Percentiles rank a stretch among this genome's conserved stretches.
phyloP scores from a whole-genome alignment of 1,140 invertebrate species.

The Nylanderia fulva region DNA sequence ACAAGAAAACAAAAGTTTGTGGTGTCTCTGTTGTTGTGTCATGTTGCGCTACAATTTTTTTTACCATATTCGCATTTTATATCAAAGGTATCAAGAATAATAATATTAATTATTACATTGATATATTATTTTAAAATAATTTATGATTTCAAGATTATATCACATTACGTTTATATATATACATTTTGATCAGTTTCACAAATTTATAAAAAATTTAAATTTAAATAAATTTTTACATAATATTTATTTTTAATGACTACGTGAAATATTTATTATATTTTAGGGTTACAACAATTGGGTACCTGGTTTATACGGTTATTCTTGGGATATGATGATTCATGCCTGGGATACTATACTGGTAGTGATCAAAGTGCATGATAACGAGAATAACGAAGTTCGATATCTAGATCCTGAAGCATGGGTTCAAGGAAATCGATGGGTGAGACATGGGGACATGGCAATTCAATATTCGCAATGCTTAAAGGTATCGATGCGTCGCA shows the following conservation, averaged over 20 bases:
- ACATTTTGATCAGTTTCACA: not conserved
- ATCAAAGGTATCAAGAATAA: slow-evolving; percentile 88
- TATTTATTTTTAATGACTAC: not conserved
- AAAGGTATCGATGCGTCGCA: slow-evolving; percentile 78
- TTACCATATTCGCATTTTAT: slow-evolving; percentile 94
- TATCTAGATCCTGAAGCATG: slow-evolving; percentile 93
- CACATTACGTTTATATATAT: not conserved
- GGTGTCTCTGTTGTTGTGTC: slow-evolving; percentile 86
- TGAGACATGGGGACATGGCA: slow-evolving; percentile 94
- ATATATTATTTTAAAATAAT: not conserved
- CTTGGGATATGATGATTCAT: slow-evolving; percentile 99
- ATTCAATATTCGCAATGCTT: slow-evolving; percentile 95
- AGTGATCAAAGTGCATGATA: slow-evolving; percentile 92
- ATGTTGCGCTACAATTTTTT: slow-evolving; percentile 90
- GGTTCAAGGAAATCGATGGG: slow-evolving; percentile 92
- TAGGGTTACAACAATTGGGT: slow-evolving; percentile 98
- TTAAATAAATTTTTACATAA: not conserved
- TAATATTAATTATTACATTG: no score
- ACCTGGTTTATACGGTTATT: slow-evolving; percentile 96
- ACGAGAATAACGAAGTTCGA: slow-evolving; percentile 88
- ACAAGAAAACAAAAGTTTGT: slow-evolving; percentile 84
- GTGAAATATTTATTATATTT: slow-evolving; percentile 29
- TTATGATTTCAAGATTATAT: not conserved
- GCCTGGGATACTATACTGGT: slow-evolving; percentile 93
- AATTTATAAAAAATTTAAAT: not conserved